These are phyloP conservation scores for Ailuropoda melanoleuca DNA, from an alignment of 2,113 vertebrate genomes.

Conservation along the genomic window DNA sequence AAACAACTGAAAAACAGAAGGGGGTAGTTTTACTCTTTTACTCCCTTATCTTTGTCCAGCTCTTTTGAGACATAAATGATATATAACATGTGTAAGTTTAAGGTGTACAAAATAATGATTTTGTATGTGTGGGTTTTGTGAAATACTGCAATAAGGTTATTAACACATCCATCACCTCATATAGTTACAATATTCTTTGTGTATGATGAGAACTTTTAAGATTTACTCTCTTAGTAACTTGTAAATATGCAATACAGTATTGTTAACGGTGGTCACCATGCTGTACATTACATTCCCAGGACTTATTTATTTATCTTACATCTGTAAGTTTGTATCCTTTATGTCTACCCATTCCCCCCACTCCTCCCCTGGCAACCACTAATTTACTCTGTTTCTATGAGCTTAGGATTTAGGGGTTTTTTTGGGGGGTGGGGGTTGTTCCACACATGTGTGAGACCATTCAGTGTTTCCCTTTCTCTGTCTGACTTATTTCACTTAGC, in stretches of 20 bases:
- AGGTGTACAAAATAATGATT: neutral
- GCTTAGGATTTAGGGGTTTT: neutral
- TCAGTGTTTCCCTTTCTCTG: neutral
- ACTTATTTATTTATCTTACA: neutral
- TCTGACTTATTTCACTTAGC: neutral
- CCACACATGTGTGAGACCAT: neutral
- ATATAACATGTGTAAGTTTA: neutral
- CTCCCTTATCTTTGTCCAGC: neutral
- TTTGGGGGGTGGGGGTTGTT: neutral
- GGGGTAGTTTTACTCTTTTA: neutral
- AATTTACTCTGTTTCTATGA: neutral
- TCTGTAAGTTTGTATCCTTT: neutral
- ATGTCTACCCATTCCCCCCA: neutral
- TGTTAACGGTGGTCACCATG: neutral
- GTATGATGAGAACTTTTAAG: neutral
- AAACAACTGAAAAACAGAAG: neutral
- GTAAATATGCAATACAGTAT: neutral
- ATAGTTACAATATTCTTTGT: neutral
- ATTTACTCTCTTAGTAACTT: neutral
- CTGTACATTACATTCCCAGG: neutral
- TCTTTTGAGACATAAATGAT: neutral
- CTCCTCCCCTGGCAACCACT: neutral
- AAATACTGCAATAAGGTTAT: neutral
- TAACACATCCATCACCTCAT: neutral
- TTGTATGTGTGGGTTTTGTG: neutral